Evolutionary conservation across 2,113 vertebrate genomes (phyloP).

Genomic region (Dasypus novemcinctus): DNA sequence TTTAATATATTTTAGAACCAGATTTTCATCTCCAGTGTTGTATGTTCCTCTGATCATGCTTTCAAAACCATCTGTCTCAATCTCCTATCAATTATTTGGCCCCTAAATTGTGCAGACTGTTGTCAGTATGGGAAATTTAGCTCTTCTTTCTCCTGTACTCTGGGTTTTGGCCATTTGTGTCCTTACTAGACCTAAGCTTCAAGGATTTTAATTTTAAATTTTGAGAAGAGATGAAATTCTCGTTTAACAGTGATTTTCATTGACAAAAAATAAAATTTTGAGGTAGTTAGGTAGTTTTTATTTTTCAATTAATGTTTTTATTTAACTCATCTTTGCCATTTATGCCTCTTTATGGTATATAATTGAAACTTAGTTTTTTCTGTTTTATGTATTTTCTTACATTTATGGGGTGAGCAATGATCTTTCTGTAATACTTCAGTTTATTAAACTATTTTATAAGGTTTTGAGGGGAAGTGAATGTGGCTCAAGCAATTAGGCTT

Average conservation of each 20-base stretch:
- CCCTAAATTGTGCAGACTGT: not conserved
- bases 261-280: conserved; percentile 15
- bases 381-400: not conserved
- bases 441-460: conserved; percentile 19
- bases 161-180: not conserved
- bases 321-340: conserved; percentile 8
- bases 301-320: conserved; percentile 7
- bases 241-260: not conserved
- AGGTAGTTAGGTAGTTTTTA: not conserved
- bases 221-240: conserved; percentile 2
- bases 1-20: conserved; percentile 12
- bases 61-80: not conserved
- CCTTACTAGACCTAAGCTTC: conserved; percentile 10
- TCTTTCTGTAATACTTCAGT: not conserved
- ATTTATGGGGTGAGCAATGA: not conserved
- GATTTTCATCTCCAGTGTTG: not conserved
- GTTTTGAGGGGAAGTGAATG: not conserved
- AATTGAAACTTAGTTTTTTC: conserved; percentile 22
- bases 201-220: conserved; percentile 14
- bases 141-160: not conserved
- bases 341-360: not conserved
- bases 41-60: conserved; percentile 14
- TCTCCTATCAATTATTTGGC: not conserved
- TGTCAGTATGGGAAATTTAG: not conserved
- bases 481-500: too few species aligned